Percentiles rank a stretch among this genome's conserved stretches.
Evolutionary conservation across 2,113 vertebrate species (phyloP).

Genomic region (Notarius quadriscutis): DNA sequence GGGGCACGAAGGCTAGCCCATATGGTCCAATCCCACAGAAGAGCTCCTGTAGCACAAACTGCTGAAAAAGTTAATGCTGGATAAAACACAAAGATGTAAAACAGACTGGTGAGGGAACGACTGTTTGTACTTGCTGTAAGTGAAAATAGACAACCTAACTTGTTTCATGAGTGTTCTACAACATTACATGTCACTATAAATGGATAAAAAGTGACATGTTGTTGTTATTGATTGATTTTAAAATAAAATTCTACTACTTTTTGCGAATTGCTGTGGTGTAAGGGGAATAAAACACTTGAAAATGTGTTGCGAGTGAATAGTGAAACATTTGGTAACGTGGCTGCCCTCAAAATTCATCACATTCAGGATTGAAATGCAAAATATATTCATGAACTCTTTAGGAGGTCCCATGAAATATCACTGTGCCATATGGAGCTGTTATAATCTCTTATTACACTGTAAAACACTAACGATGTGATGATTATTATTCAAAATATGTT

Average conservation of each 20-base stretch:
- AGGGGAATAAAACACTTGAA: background rate
- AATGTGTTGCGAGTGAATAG: background rate
- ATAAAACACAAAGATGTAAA: too few relatives aligned
- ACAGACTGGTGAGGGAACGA: too few relatives aligned
- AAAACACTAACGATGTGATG: background rate
- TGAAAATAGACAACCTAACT: too few relatives aligned
- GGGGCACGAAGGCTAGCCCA: too few relatives aligned
- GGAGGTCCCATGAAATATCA: background rate
- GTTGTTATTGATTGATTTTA: background rate
- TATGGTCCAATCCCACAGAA: too few relatives aligned
- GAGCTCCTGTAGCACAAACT: too few relatives aligned
- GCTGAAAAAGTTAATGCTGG: too few relatives aligned
- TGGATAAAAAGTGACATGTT: background rate
- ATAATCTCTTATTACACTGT: background rate
- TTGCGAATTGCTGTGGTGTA: background rate
- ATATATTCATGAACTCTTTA: background rate
- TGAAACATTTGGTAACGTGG: background rate
- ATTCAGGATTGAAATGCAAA: background rate
- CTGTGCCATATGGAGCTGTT: background rate
- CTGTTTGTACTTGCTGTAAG: too few relatives aligned
- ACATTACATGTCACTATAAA: too few relatives aligned
- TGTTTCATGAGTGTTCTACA: too few relatives aligned
- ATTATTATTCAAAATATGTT: background rate
- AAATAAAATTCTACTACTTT: background rate
- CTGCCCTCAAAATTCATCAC: background rate